A percentile compares a stretch with the other conserved stretches of the same genome.
These are phyloP conservation scores for Platichthys flesus DNA, from an alignment of 2,113 vertebrate genomes.

Conservation along the genomic window DNA sequence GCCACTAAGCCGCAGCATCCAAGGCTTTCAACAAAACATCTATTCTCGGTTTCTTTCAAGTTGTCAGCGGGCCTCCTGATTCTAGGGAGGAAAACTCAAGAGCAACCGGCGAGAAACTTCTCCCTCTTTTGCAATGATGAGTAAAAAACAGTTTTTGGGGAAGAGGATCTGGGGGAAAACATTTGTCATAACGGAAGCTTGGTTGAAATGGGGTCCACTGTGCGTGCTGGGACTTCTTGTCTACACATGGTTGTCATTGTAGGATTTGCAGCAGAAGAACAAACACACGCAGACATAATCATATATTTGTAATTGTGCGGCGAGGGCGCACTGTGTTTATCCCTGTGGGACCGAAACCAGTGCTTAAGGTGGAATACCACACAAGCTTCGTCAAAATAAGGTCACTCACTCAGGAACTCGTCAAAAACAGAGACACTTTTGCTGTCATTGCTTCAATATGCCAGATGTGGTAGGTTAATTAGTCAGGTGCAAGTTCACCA, in stretches of 20 bases:
- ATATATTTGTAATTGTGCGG: constrained; percentile 35
- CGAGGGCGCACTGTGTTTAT: constrained; percentile 13
- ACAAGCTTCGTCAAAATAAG: background rate
- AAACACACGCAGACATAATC: constrained; percentile 24
- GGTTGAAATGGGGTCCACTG: constrained; percentile 27
- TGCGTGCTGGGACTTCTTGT: constrained; percentile 41
- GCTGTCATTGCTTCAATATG: background rate
- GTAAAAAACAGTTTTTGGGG: constrained; percentile 59
- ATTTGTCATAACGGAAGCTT: constrained; percentile 55
- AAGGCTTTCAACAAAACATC: constrained; percentile 60
- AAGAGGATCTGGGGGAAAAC: constrained; percentile 34
- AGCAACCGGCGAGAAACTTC: constrained; percentile 27
- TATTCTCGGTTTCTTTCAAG: constrained; percentile 68
- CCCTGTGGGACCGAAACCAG: background rate
- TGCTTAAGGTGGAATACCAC: constrained; percentile 13
- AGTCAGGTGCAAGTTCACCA: constrained; percentile 46
- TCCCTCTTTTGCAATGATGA: constrained; percentile 37
- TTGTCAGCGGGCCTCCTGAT: constrained; percentile 30
- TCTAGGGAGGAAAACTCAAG: constrained; percentile 52
- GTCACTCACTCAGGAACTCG: background rate
- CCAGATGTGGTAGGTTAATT: constrained; percentile 43
- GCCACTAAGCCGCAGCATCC: constrained; percentile 59
- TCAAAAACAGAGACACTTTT: background rate
- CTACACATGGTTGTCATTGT: constrained; percentile 77
- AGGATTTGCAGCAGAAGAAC: constrained; percentile 42